phyloP scores from a whole-genome alignment of 2,888 invertebrate genomes.

The Schizaphis graminum region DNA sequence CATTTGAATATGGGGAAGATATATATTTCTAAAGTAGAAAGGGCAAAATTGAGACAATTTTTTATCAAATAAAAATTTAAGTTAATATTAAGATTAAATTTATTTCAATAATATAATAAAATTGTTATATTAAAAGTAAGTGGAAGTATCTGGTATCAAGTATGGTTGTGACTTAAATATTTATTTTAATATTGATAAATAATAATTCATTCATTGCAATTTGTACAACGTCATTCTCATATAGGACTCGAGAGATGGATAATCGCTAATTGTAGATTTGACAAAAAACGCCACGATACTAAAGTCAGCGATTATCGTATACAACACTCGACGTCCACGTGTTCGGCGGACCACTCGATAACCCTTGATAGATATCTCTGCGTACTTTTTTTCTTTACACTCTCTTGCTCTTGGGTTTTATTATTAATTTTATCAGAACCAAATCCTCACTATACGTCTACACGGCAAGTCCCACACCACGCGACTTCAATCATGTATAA shows the following conservation, averaged over 20 bases:
- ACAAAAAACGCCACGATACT: conserved; percentile 35
- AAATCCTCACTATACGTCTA: background rate
- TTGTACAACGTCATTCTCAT: conserved; percentile 20
- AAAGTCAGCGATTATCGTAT: conserved; percentile 44
- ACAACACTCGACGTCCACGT: conserved; percentile 56
- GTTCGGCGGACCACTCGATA: conserved; percentile 54
- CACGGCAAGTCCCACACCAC: background rate
- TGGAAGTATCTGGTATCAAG: no score
- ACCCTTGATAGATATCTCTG: conserved; percentile 51
- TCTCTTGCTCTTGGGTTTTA: background rate
- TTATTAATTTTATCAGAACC: conserved; percentile 19
- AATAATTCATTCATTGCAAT: background rate
- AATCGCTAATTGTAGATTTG: conserved; percentile 35
- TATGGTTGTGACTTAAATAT: background rate
- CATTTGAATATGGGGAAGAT: background rate
- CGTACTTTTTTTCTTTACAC: conserved; percentile 1
- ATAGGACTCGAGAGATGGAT: conserved; percentile 42
- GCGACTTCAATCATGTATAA: background rate
- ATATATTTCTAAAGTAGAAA: background rate
- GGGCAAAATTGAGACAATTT: background rate
- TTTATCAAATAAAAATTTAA: background rate
- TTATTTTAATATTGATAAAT: background rate
- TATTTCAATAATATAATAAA: background rate
- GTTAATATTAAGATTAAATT: background rate
- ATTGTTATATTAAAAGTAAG: background rate